Evolutionary conservation across 2,888 invertebrate species (phyloP).

Genomic region (Anarsia innoxiella): DNA sequence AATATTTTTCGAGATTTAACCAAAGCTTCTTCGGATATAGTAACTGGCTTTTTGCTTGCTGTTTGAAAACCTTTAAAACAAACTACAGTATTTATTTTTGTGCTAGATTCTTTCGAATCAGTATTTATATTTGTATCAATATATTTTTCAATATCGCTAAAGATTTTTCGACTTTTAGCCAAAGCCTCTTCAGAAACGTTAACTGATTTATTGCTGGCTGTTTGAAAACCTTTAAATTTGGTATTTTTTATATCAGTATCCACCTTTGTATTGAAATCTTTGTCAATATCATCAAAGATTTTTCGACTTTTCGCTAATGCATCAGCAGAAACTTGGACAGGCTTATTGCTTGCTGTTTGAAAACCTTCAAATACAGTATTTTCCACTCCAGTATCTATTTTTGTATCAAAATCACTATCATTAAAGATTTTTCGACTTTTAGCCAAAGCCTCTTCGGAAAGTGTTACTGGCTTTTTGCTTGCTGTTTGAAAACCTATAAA

Average conservation of each 20-base stretch:
- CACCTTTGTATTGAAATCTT: too few relatives aligned
- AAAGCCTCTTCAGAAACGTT: conserved; percentile 36
- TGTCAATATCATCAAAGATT: conserved; percentile 26
- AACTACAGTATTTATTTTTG: background rate
- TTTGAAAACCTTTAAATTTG: conserved; percentile 18
- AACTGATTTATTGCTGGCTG: conserved; percentile 32
- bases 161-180: conserved; percentile 6
- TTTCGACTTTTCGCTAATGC: conserved; percentile 26
- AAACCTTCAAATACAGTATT: conserved; percentile 24
- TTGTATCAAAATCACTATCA: conserved; percentile 9
- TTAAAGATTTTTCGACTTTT: conserved; percentile 38
- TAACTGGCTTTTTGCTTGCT: conserved; percentile 30
- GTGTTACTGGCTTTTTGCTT: conserved; percentile 24
- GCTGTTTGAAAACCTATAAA: conserved; percentile 28
- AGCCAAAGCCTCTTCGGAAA: conserved; percentile 34
- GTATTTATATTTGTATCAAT: too few relatives aligned
- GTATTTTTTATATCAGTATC: conserved; percentile 15
- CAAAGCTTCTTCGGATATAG: conserved; percentile 17
- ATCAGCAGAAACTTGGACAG: conserved; percentile 29
- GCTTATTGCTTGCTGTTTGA: conserved; percentile 34
- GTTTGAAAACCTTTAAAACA: conserved; percentile 19
- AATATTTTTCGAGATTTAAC: conserved; percentile 30
- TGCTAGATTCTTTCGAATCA: background rate
- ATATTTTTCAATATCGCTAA: background rate
- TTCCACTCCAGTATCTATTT: background rate